Conservation (phyloP, 2,888 invertebrate species). For the Cerceris rybyensis region DNA sequence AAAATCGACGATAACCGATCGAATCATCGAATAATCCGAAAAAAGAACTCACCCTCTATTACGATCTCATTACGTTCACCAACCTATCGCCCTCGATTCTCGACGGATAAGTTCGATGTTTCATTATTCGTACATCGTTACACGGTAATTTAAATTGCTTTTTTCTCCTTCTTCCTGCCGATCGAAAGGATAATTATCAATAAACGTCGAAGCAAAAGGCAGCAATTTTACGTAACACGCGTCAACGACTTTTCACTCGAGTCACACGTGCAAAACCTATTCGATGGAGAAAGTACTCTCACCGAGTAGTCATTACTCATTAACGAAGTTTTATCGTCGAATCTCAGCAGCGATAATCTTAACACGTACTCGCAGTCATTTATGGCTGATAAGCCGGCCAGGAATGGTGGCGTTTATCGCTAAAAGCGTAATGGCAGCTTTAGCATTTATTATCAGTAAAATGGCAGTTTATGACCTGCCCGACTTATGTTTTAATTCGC, state of each 20-base stretch:
- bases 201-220: too few species aligned
- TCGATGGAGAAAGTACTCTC: constrained; percentile 13
- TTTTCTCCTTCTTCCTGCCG: too few species aligned
- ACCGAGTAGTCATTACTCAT: constrained; percentile 51
- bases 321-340: constrained; percentile 57
- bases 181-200: too few species aligned
- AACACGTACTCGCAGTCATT: constrained; percentile 55
- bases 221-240: background rate
- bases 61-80: too few species aligned
- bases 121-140: too few species aligned
- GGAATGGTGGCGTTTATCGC: constrained; percentile 59
- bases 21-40: background rate
- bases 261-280: background rate
- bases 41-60: too few species aligned
- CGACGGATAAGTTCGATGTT: too few species aligned
- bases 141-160: too few species aligned
- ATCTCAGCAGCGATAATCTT: constrained; percentile 55
- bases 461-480: constrained; percentile 53
- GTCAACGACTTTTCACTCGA: background rate
- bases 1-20: background rate
- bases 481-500: constrained; percentile 48
- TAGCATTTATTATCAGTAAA: constrained; percentile 59
- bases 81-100: too few species aligned
- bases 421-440: constrained; percentile 61
- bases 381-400: constrained; percentile 58